A percentile compares a stretch with the other conserved stretches of the same genome.
Evolutionary conservation across 1,140 invertebrate genomes (phyloP).

Genomic region (Cotesia chilonis): DNA sequence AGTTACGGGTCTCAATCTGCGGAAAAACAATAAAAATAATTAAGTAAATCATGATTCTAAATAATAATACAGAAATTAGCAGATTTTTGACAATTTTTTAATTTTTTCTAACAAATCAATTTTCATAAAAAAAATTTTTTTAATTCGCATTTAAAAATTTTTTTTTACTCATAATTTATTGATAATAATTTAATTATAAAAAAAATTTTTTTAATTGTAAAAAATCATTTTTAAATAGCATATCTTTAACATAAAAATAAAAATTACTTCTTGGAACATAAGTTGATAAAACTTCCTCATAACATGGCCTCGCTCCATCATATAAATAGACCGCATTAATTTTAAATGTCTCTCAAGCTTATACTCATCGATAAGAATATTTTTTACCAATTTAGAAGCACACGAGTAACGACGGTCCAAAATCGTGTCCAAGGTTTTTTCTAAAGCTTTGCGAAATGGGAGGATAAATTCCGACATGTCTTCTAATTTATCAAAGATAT

Average conservation of each 20-base stretch:
- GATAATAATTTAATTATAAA: too few relatives aligned
- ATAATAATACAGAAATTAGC: too few relatives aligned
- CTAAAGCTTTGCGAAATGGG: constrained; percentile 60
- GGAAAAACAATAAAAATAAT: constrained; percentile 35
- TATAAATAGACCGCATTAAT: constrained; percentile 67
- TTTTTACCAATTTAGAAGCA: constrained; percentile 65
- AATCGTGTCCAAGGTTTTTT: constrained; percentile 59
- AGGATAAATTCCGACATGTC: constrained; percentile 50
- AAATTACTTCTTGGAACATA: constrained; percentile 68
- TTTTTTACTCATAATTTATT: too few relatives aligned
- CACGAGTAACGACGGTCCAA: constrained; percentile 62
- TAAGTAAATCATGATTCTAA: not conserved
- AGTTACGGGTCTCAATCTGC: constrained; percentile 63
- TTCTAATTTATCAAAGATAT: constrained; percentile 48
- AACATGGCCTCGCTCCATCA: constrained; percentile 72
- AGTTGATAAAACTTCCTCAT: constrained; percentile 71
- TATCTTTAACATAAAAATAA: constrained; percentile 20
- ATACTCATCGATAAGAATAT: constrained; percentile 65
- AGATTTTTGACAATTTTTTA: too few relatives aligned
- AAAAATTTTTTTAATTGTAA: too few relatives aligned
- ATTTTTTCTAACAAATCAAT: too few relatives aligned
- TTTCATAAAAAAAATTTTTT: too few relatives aligned
- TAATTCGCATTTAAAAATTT: too few relatives aligned
- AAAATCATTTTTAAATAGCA: not conserved
- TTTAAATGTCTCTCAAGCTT: constrained; percentile 65